These are phyloP conservation scores for Diadegma fenestrale DNA, from an alignment of 2,888 invertebrate species.

Conservation along the genomic window DNA sequence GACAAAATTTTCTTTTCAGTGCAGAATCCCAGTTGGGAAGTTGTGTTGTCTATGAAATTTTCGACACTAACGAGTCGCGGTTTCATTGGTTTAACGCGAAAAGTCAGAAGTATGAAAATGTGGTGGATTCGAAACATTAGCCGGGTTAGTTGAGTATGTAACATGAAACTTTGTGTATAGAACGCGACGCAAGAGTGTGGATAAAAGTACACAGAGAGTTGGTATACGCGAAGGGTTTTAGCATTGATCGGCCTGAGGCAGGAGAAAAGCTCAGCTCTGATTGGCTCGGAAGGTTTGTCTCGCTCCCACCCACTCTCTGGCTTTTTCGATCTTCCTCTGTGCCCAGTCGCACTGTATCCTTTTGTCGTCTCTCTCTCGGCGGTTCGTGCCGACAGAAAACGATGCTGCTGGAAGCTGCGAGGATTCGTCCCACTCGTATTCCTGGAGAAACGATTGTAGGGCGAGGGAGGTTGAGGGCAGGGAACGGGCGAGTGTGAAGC, in stretches of 20 bases:
- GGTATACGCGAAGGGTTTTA: slow-evolving; percentile 81
- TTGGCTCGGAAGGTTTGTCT: slow-evolving; percentile 76
- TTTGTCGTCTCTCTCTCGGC: slow-evolving; percentile 62
- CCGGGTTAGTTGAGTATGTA: slow-evolving; percentile 68
- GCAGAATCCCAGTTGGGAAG: too few species aligned
- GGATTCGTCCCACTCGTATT: slow-evolving; percentile 48
- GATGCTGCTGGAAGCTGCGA: slow-evolving; percentile 46
- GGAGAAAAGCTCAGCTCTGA: slow-evolving; percentile 79
- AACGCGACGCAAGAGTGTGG: slow-evolving; percentile 39
- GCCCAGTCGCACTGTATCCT: slow-evolving; percentile 72
- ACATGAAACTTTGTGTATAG: slow-evolving; percentile 51
- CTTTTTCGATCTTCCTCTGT: slow-evolving; percentile 41
- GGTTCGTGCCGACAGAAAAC: slow-evolving; percentile 61
- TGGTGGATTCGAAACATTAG: slow-evolving; percentile 67
- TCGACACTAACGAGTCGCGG: neutral
- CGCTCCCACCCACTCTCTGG: slow-evolving; percentile 39
- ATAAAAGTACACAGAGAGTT: slow-evolving; percentile 72
- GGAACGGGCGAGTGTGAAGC: slow-evolving; percentile 42
- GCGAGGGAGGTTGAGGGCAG: slow-evolving; percentile 45
- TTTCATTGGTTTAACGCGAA: neutral
- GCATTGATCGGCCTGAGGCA: slow-evolving; percentile 83
- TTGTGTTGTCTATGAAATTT: neutral
- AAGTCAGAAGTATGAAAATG: slow-evolving; percentile 43
- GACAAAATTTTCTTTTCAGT: too few species aligned
- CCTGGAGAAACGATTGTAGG: slow-evolving; percentile 28